A percentile compares a stretch with the other conserved stretches of the same genome.
phyloP scores from a whole-genome alignment of 2,888 invertebrate genomes.

The Actias luna region DNA sequence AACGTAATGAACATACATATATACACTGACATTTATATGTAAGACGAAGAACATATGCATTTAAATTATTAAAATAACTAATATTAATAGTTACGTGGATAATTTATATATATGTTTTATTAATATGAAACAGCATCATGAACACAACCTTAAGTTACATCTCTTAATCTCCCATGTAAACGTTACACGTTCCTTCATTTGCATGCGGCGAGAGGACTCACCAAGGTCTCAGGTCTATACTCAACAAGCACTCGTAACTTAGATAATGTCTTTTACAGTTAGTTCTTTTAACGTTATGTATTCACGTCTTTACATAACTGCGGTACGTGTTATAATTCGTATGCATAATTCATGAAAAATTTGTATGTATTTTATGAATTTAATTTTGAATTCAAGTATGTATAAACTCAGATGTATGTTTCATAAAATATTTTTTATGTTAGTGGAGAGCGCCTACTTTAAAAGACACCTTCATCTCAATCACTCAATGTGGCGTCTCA shows the following conservation, averaged over 20 bases:
- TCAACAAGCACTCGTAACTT: constrained; percentile 43
- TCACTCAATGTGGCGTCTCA: too few species aligned
- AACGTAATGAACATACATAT: too few species aligned
- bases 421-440: too few species aligned
- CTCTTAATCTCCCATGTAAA: constrained; percentile 33
- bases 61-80: neutral
- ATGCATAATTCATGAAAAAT: neutral
- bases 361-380: neutral
- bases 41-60: too few species aligned
- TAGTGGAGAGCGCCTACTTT: too few species aligned
- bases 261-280: constrained; percentile 43
- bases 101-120: constrained; percentile 1
- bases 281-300: constrained; percentile 33
- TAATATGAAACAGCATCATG: constrained; percentile 21
- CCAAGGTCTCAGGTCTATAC: constrained; percentile 25
- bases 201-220: constrained; percentile 39
- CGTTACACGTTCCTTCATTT: constrained; percentile 51
- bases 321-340: neutral
- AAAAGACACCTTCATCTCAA: too few species aligned
- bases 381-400: neutral
- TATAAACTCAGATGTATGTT: too few species aligned
- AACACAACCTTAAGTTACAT: constrained; percentile 34
- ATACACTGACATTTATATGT: too few species aligned
- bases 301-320: neutral
- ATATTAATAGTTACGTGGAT: neutral